Base-by-base conservation (phyloP, 2,113 vertebrate genomes). In the Otus sunia region DNA sequence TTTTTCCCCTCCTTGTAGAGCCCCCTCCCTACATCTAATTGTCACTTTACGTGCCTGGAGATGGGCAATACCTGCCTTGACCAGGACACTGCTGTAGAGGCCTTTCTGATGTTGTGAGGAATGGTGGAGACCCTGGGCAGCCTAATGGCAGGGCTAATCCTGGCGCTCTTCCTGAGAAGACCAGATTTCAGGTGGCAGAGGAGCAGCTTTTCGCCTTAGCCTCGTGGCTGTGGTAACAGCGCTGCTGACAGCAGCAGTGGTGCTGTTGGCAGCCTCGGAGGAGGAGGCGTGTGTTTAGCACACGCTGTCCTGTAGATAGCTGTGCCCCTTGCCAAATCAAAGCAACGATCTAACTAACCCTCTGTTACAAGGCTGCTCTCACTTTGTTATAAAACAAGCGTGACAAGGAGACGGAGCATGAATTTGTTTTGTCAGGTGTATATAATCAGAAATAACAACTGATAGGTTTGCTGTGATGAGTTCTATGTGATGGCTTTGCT, bases 401-500 rank as follows among this genome's bases (percentile, higher is more conserved):
- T 53, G 88, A 53, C 2, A 36, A 52, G 62, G 63, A 91, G 63
- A 64, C 30, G 11, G 56, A 81, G 64, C 73, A 37, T 78, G 73
- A 47, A 55, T 93, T 91, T 75, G 64, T 81, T 91, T 52, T 82
- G 90, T 91, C 81, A 92, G 73, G n/a, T 78, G n/a, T 78, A 36
- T 5, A 60, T 3, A 29, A 52, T 60, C 73, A 92, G 92, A 88
- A 94, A 66, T 53, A 95, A 90, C 77, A 87, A 76, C 77, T 29
- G 60, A 79, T 90, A 39, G 55, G 63, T 59, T 86, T 90, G 49
- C 84, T 62, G n/a, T 12, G 62, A 3, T 88, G 62, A 73, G 62
- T 81, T 95, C 93, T 91, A 2, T 76, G 3, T 79, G 89, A 96
- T 89, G 86, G 39, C 81, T 97, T 78, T 96, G 78, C 96, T 85